Evolutionary conservation across 2,113 vertebrate species (phyloP).

Genomic region (Oplegnathus fasciatus): DNA sequence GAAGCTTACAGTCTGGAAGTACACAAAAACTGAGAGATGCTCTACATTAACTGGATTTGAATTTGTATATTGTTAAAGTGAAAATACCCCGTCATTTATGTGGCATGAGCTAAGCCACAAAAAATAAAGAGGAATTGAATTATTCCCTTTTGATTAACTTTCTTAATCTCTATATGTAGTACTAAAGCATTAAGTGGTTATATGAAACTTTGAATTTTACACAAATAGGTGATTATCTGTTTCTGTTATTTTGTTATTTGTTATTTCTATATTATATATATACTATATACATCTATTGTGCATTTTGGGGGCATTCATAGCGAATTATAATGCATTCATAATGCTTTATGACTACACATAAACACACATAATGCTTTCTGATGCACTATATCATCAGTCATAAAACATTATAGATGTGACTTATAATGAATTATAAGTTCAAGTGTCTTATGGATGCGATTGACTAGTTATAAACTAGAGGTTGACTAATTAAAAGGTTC

Average conservation of each 20-base stretch:
- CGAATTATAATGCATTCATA: too few relatives aligned
- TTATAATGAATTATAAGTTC: too few relatives aligned
- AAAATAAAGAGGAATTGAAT: slow-evolving; percentile 9
- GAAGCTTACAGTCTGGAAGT: slow-evolving; percentile 15
- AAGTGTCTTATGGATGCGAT: too few relatives aligned
- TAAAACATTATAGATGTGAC: too few relatives aligned
- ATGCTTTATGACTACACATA: too few relatives aligned
- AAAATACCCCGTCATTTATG: slow-evolving; percentile 3
- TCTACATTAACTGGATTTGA: slow-evolving; percentile 12
- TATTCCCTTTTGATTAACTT: slow-evolving; percentile 9
- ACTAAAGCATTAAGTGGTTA: background rate
- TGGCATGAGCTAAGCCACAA: slow-evolving; percentile 1
- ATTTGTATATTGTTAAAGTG: slow-evolving; percentile 4
- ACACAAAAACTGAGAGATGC: background rate
- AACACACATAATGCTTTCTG: too few relatives aligned
- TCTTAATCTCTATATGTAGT: background rate
- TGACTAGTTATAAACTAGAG: too few relatives aligned
- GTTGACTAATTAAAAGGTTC: too few relatives aligned
- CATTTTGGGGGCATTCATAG: too few relatives aligned
- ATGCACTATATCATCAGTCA: too few relatives aligned
- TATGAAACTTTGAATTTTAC: background rate
- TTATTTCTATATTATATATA: too few relatives aligned
- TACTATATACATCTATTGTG: too few relatives aligned
- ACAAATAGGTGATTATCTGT: slow-evolving; percentile 3
- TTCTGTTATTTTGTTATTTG: background rate